Evolutionary conservation across 1,140 invertebrate genomes (phyloP).

Genomic region (Panagrolaimus sp.): DNA sequence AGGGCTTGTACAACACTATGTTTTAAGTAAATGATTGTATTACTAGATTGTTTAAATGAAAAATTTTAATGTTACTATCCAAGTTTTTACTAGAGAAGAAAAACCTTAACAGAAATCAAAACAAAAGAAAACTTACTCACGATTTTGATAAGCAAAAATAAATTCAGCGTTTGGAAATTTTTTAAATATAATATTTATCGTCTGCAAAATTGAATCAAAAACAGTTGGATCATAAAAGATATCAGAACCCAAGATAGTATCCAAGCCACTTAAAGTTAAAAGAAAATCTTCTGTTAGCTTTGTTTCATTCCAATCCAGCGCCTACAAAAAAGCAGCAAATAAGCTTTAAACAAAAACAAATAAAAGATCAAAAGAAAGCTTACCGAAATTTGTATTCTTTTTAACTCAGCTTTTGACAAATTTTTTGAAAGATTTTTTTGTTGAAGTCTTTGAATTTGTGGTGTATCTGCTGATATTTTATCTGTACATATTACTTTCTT

Average conservation of each 20-base stretch:
- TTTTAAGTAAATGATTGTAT: too few species aligned
- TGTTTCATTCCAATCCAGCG: not conserved
- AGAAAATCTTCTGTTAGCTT: not conserved
- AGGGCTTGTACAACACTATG: too few species aligned
- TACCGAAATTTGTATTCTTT: not conserved
- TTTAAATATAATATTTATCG: slow-evolving; percentile 32
- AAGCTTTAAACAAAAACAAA: not conserved
- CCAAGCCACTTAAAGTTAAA: slow-evolving; percentile 8
- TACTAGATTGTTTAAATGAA: too few species aligned
- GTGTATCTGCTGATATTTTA: not conserved
- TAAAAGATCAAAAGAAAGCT: not conserved
- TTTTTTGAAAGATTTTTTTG: not conserved
- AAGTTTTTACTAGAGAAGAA: too few species aligned
- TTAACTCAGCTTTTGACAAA: not conserved
- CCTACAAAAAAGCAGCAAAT: not conserved
- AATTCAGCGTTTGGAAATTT: slow-evolving; percentile 31
- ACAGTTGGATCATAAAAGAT: slow-evolving; percentile 48
- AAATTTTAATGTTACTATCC: too few species aligned
- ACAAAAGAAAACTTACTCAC: slow-evolving; percentile 43
- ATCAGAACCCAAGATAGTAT: slow-evolving; percentile 45
- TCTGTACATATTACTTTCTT: not conserved
- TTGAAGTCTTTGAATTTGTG: not conserved
- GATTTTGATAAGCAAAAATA: slow-evolving; percentile 46
- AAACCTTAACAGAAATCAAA: too few species aligned
- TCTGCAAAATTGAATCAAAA: slow-evolving; percentile 41